Evolutionary conservation across 2,888 invertebrate species (phyloP), one percentile per base, ranked within the genome.

Genomic region (Platerodrilus igneus): DNA sequence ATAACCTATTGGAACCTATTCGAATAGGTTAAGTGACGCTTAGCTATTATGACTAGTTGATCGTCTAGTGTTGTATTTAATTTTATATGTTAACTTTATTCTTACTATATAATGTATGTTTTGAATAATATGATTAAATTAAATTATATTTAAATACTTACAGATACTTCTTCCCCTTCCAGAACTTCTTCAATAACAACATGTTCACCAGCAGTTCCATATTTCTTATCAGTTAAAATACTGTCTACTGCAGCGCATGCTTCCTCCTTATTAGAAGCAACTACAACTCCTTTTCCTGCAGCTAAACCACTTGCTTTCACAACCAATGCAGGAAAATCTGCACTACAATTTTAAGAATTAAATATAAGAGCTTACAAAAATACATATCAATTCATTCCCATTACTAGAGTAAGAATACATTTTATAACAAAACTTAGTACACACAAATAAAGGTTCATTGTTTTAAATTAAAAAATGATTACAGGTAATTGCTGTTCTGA

Each of bases 271-370:
- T 74, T 75, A 2, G 76, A 64, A 0, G 92, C 89, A 1, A 97
- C 92, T 2, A 95, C 81, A 2, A 97, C 97, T 1, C 97, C 99
- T 66, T 99, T 99, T 17, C 99, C 99, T 1, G 93, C 95, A 0
- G 97, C 96, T 36, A 99, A 72, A 0, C 99, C 97, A 51, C 89
- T 85, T 0, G 96, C 96, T 70, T 99, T 99, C 0, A 99, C 86
- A 2, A 97, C 97, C 32, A 91, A 70, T 0, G 92, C 91, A 25
- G 78, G 78, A 64, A 77, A 89, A 3, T 81, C 67, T 4, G 90
- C 84, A 52, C 87, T 90, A 56, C 27, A 60, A 67, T n/a, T 32
- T n/a, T n/a, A n/a, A n/a, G n/a, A n/a, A n/a, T n/a, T n/a, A n/a
- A n/a, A n/a, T n/a, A n/a, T n/a, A n/a, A n/a, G n/a, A n/a, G n/a